A percentile compares a stretch with the other conserved stretches of the same genome.
These are phyloP conservation scores for Brachionus plicatilis DNA, from an alignment of 1,140 invertebrate species.

Conservation along the genomic window DNA sequence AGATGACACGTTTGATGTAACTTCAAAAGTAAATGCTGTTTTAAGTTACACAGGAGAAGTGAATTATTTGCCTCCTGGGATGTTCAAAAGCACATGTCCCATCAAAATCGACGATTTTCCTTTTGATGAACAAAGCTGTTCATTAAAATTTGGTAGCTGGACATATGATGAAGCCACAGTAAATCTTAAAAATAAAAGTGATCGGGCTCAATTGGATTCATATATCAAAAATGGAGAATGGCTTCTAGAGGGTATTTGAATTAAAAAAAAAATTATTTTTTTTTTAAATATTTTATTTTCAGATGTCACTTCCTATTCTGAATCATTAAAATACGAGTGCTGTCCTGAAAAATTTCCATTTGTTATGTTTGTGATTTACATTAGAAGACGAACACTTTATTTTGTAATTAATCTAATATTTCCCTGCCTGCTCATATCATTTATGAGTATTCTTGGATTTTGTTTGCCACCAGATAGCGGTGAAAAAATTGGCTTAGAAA, in stretches of 20 bases:
- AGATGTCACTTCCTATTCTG: slow-evolving; percentile 32
- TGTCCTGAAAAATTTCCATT: slow-evolving; percentile 55
- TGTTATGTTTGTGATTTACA: slow-evolving; percentile 51
- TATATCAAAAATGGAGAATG: slow-evolving; percentile 56
- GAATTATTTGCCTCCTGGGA: slow-evolving; percentile 92
- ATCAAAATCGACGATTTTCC: slow-evolving; percentile 66
- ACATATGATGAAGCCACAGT: slow-evolving; percentile 54
- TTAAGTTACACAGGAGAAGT: slow-evolving; percentile 80
- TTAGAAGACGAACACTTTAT: slow-evolving; percentile 52
- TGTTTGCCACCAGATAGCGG: slow-evolving; percentile 66
- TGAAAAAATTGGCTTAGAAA: slow-evolving; percentile 74
- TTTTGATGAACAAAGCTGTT: slow-evolving; percentile 53
- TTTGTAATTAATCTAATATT: slow-evolving; percentile 56
- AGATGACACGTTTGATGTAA: slow-evolving; percentile 51
- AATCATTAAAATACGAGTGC: slow-evolving; percentile 59
- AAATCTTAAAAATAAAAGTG: slow-evolving; percentile 49
- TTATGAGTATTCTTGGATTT: slow-evolving; percentile 53
- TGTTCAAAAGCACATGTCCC: slow-evolving; percentile 90
- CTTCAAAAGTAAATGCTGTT: slow-evolving; percentile 51
- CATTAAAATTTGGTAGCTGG: slow-evolving; percentile 55
- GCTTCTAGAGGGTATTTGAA: slow-evolving; percentile 43
- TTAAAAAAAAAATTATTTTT: slow-evolving; percentile 45
- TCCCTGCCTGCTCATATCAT: slow-evolving; percentile 53
- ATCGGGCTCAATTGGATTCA: slow-evolving; percentile 46
- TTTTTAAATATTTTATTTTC: slow-evolving; percentile 86